phyloP scores from a whole-genome alignment of 1,140 invertebrate species.

The Conus betulinus region DNA sequence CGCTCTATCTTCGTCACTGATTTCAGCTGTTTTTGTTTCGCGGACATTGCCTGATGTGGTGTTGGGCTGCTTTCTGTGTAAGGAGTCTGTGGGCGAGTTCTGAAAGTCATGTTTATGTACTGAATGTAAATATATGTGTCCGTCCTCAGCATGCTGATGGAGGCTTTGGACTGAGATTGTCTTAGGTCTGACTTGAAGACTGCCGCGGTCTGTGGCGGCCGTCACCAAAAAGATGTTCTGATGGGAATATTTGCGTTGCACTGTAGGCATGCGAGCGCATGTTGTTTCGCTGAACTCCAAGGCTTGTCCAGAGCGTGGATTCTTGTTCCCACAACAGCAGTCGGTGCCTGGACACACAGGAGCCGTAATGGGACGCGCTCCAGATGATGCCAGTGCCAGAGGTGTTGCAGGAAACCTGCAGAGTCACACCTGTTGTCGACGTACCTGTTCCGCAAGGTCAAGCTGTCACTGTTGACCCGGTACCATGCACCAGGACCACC shows the following conservation, averaged over 20 bases:
- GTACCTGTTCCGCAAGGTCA: background rate
- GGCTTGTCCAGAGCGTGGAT: background rate
- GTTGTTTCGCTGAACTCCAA: background rate
- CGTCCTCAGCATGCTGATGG: background rate
- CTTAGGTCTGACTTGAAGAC: background rate
- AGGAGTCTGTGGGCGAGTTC: no score
- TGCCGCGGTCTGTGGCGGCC: background rate
- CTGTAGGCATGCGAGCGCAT: background rate
- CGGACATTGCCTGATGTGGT: no score
- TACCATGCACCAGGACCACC: background rate
- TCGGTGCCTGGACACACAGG: background rate
- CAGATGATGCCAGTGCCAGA: background rate
- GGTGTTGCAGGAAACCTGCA: background rate
- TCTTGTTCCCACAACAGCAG: background rate
- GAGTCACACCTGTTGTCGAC: background rate
- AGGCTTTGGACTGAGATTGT: background rate
- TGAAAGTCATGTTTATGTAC: no score
- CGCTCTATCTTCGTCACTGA: background rate
- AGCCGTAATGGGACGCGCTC: background rate
- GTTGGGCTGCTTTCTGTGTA: no score
- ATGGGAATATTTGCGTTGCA: background rate
- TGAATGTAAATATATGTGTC: background rate
- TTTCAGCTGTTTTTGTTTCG: no score
- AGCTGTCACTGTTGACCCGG: constrained; percentile 16
- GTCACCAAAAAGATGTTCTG: no score